A percentile compares a stretch with the other conserved stretches of the same genome.
Evolutionary conservation across 1,140 invertebrate genomes (phyloP).

Genomic region (Hyposmocoma kahamanoa): DNA sequence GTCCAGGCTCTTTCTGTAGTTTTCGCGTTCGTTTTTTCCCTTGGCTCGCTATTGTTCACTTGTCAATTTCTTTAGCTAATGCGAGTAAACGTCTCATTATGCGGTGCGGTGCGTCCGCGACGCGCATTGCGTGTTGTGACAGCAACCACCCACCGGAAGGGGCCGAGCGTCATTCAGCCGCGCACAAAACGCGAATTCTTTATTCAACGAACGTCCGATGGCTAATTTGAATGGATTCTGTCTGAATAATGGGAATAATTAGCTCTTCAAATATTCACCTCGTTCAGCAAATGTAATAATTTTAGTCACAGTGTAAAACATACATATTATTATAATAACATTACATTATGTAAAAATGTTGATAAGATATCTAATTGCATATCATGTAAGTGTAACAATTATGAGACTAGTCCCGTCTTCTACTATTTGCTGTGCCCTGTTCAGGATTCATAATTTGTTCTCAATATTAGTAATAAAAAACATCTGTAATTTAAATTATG

Average conservation of each 20-base stretch:
- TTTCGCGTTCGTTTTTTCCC: conserved; percentile 63
- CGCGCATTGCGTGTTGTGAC: conserved; percentile 70
- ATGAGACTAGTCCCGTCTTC: too few relatives aligned
- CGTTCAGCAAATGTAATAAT: too few relatives aligned
- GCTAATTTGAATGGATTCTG: conserved; percentile 70
- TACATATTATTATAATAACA: too few relatives aligned
- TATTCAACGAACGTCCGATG: conserved; percentile 62
- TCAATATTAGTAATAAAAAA: too few relatives aligned
- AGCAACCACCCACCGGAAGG: conserved; percentile 72
- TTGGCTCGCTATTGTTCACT: conserved; percentile 69
- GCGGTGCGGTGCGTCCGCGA: conserved; percentile 65
- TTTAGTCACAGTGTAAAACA: too few relatives aligned
- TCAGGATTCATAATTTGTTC: too few relatives aligned
- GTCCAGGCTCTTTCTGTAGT: conserved; percentile 68
- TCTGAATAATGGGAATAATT: conserved; percentile 68
- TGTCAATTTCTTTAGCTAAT: conserved; percentile 74
- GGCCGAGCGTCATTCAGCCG: conserved; percentile 66
- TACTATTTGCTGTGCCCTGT: too few relatives aligned
- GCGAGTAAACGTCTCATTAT: conserved; percentile 73
- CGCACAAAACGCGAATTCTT: conserved; percentile 68
- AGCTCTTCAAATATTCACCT: conserved; percentile 41
- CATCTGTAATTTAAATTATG: too few relatives aligned
- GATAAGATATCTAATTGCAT: too few relatives aligned
- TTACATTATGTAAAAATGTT: too few relatives aligned
- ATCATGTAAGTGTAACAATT: too few relatives aligned